Evolutionary conservation across 2,888 invertebrate genomes (phyloP).

Genomic region (Bedellia somnulentella): DNA sequence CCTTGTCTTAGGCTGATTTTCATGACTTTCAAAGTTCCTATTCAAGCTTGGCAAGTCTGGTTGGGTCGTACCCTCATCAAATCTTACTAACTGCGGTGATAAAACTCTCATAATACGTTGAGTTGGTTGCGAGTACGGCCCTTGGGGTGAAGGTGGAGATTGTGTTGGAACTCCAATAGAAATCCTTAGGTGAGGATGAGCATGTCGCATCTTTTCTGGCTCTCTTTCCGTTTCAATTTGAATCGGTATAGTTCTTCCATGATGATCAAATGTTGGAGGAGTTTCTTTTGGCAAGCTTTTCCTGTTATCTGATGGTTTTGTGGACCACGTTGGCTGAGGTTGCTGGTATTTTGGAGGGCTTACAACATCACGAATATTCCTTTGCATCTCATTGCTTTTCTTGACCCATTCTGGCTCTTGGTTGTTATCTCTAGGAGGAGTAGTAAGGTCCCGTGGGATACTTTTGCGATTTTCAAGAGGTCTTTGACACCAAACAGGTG

Average conservation of each 20-base stretch:
- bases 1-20: conserved; percentile 48
- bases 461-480: conserved; percentile 37
- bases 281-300: conserved; percentile 42
- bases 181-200: conserved; percentile 41
- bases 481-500: conserved; percentile 45
- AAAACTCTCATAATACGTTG: conserved; percentile 57
- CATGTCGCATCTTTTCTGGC: conserved; percentile 11
- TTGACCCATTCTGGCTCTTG: conserved; percentile 49
- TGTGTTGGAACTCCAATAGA: conserved; percentile 42
- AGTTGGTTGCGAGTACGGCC: conserved; percentile 41
- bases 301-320: conserved; percentile 44
- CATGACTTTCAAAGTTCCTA: conserved; percentile 26
- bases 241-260: conserved; percentile 65
- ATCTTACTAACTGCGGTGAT: conserved; percentile 53
- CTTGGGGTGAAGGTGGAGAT: conserved; percentile 11
- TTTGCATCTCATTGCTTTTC: conserved; percentile 44
- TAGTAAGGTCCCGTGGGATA: conserved; percentile 32
- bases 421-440: conserved; percentile 26
- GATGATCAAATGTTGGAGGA: conserved; percentile 21
- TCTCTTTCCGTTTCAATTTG: conserved; percentile 59
- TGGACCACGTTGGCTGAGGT: conserved; percentile 46
- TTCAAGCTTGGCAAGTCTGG: conserved; percentile 39
- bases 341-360: conserved; percentile 49
- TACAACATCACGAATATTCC: conserved; percentile 32
- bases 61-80: conserved; percentile 30